Evolutionary conservation across 92 coral and sea anemone species (phyloP).

Genomic region (Pocillopora meandrina): DNA sequence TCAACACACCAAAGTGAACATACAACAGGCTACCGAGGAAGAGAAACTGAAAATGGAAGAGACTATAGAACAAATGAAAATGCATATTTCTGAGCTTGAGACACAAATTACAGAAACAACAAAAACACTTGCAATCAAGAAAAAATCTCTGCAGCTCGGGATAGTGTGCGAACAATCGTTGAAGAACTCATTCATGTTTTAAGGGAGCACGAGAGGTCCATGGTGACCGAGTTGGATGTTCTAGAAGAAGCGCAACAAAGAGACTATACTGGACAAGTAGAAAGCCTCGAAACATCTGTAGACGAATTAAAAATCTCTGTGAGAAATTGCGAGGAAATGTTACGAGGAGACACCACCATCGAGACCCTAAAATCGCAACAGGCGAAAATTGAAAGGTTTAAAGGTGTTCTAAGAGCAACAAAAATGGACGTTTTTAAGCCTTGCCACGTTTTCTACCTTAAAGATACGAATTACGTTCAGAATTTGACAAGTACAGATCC

Average conservation of each 20-base stretch:
- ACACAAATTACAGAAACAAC: background rate
- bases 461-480: background rate
- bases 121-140: background rate
- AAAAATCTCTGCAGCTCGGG: slow-evolving; percentile 1
- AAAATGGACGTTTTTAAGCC: slow-evolving; percentile 14
- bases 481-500: background rate
- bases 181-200: slow-evolving; percentile 20
- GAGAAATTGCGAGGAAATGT: background rate
- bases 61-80: background rate
- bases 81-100: background rate
- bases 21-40: slow-evolving; percentile 14
- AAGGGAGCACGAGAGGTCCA: slow-evolving; percentile 10
- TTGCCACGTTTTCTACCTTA: background rate
- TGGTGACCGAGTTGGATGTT: background rate
- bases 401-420: background rate
- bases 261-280: background rate
- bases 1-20: slow-evolving; percentile 12
- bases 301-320: background rate
- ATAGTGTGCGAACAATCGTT: background rate
- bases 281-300: background rate
- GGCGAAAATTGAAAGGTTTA: background rate
- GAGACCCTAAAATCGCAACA: slow-evolving; percentile 1
- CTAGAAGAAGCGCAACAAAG: slow-evolving; percentile 7
- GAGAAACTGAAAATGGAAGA: background rate
- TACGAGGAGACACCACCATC: background rate